Percentiles rank a stretch among this genome's conserved stretches.
Evolutionary conservation across 2,113 vertebrate genomes (phyloP).

Genomic region (Thomomys bottae): DNA sequence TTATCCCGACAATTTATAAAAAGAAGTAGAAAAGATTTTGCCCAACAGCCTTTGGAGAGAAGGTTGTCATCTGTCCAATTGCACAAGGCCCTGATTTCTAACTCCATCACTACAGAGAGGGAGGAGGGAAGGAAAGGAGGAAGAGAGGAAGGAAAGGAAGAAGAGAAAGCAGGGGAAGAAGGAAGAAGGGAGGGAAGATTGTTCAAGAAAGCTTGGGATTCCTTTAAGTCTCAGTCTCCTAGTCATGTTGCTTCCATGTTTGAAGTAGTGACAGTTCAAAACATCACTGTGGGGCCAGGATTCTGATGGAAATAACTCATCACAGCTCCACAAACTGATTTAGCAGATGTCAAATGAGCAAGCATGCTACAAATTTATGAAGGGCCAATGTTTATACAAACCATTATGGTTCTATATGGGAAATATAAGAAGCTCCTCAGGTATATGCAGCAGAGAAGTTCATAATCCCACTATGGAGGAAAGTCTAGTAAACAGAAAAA

Average conservation of each 20-base stretch:
- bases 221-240: neutral
- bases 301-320: neutral
- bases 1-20: too few species aligned
- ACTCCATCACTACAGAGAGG: too few species aligned
- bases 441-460: neutral
- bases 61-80: too few species aligned
- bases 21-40: too few species aligned
- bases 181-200: too few species aligned
- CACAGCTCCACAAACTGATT: neutral
- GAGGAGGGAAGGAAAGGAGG: too few species aligned
- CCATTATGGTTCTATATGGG: neutral
- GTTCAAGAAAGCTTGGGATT: neutral
- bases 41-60: too few species aligned
- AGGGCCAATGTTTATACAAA: neutral
- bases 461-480: neutral
- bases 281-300: neutral
- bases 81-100: too few species aligned
- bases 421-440: neutral
- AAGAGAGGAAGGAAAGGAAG: too few species aligned
- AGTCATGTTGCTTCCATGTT: neutral
- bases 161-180: too few species aligned
- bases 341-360: neutral
- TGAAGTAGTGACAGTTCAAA: neutral
- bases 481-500: neutral
- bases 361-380: neutral